phyloP scores from a whole-genome alignment of 2,888 invertebrate species.

The Diaprepes abbreviatus region DNA sequence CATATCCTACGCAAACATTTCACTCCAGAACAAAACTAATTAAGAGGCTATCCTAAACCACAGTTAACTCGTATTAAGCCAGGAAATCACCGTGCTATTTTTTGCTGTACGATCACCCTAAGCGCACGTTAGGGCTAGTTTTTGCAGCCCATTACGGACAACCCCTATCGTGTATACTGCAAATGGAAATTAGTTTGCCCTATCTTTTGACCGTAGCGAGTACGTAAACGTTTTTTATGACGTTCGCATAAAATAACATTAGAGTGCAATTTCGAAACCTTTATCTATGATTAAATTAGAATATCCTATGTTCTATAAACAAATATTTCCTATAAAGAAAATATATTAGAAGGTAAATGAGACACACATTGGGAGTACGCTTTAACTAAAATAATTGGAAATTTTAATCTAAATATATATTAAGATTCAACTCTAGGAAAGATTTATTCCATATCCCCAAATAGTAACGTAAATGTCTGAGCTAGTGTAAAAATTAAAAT shows the following conservation, averaged over 20 bases:
- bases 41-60: constrained; percentile 46
- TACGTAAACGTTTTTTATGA: constrained; percentile 5
- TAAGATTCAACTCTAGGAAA: too few relatives aligned
- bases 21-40: constrained; percentile 41
- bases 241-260: background rate
- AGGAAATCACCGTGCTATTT: constrained; percentile 36
- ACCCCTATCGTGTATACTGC: constrained; percentile 25
- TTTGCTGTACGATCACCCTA: constrained; percentile 30
- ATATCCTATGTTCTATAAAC: background rate
- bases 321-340: too few relatives aligned
- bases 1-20: constrained; percentile 29
- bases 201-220: constrained; percentile 14
- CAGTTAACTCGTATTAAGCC: constrained; percentile 45
- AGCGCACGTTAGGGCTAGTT: constrained; percentile 33
- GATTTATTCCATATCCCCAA: too few relatives aligned
- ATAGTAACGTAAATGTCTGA: too few relatives aligned
- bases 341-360: too few relatives aligned
- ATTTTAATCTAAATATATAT: too few relatives aligned
- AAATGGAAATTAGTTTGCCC: constrained; percentile 35
- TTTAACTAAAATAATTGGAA: too few relatives aligned
- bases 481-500: too few relatives aligned
- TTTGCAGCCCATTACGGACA: constrained; percentile 32
- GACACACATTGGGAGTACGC: too few relatives aligned
- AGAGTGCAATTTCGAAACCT: background rate
- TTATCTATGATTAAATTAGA: background rate